These are phyloP conservation scores for Xenopus laevis DNA, from an alignment of 2,113 vertebrate species.

Conservation along the genomic window DNA sequence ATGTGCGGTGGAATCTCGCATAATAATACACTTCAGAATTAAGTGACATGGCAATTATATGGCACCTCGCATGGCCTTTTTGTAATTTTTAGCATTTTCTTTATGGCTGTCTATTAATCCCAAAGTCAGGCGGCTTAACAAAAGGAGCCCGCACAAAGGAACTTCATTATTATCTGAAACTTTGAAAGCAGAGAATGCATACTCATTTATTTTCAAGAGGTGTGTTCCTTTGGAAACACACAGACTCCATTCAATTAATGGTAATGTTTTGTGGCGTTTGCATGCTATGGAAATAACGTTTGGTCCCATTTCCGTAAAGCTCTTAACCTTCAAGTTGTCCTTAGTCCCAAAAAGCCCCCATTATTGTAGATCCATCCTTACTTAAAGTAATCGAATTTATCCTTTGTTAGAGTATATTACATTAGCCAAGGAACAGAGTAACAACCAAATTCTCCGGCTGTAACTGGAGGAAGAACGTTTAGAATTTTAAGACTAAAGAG, in stretches of 20 bases:
- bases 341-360: slow-evolving; percentile 59
- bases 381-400: slow-evolving; percentile 79
- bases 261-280: slow-evolving; percentile 58
- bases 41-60: slow-evolving; percentile 34
- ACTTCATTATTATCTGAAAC: slow-evolving; percentile 35
- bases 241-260: slow-evolving; percentile 55
- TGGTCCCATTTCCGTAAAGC: slow-evolving; percentile 52
- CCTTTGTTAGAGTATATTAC: slow-evolving; percentile 76
- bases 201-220: slow-evolving; percentile 45
- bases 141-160: background rate
- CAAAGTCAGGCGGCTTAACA: slow-evolving; percentile 14
- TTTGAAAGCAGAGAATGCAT: slow-evolving; percentile 39
- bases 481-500: too few relatives aligned
- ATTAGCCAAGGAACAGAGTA: slow-evolving; percentile 80
- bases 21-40: slow-evolving; percentile 33
- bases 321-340: slow-evolving; percentile 75
- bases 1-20: slow-evolving; percentile 23
- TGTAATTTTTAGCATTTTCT: slow-evolving; percentile 36
- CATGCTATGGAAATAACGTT: slow-evolving; percentile 57
- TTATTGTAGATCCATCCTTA: slow-evolving; percentile 71
- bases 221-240: slow-evolving; percentile 55
- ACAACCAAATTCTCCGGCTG: slow-evolving; percentile 70
- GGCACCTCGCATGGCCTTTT: slow-evolving; percentile 10
- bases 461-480: slow-evolving; percentile 18
- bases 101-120: slow-evolving; percentile 34